Conservation (phyloP, 2,888 invertebrate genomes). For the Lycaena phlaeas region DNA sequence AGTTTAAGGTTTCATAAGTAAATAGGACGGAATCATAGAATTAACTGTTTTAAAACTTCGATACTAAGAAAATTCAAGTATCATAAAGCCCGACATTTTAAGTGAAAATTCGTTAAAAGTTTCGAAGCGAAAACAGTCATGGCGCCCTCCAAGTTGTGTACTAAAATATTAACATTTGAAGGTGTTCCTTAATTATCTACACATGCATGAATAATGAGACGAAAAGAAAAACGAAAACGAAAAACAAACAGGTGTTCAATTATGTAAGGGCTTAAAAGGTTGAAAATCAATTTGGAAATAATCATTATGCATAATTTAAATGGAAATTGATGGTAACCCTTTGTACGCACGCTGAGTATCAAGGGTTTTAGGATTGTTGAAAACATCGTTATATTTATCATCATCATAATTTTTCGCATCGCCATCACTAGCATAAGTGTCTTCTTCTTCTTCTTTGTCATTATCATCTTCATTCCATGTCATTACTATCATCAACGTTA, state of each 20-base stretch:
- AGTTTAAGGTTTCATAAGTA: too few species aligned
- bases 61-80: conserved; percentile 18
- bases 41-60: conserved; percentile 16
- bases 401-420: too few species aligned
- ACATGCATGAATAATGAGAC: conserved; percentile 38
- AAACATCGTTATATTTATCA: too few species aligned
- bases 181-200: conserved; percentile 48
- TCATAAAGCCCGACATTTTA: conserved; percentile 16
- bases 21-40: conserved; percentile 9
- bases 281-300: background rate
- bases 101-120: conserved; percentile 20
- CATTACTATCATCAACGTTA: too few species aligned
- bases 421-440: too few species aligned
- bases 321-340: background rate
- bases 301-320: background rate
- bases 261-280: background rate
- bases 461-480: too few species aligned
- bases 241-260: background rate
- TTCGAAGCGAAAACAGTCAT: conserved; percentile 20
- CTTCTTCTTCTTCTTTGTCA: too few species aligned
- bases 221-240: conserved; percentile 13
- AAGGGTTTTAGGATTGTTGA: background rate
- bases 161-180: conserved; percentile 45
- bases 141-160: conserved; percentile 41
- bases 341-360: background rate